phyloP scores from a whole-genome alignment of 2,797 vertebrate genomes.

The Alcedo quadribrachys region DNA sequence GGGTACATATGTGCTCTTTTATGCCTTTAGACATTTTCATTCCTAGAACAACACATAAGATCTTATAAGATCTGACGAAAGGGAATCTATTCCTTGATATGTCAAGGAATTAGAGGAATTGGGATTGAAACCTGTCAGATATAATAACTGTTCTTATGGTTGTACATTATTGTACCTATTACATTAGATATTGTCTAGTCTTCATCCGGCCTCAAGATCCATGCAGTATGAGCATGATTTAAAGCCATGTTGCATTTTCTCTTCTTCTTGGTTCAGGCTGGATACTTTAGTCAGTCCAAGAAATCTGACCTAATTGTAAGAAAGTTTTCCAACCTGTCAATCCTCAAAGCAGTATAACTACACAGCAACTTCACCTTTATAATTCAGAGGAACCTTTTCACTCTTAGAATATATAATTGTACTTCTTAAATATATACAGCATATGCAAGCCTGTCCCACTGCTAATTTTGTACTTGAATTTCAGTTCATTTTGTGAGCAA shows the following conservation, averaged over 20 bases:
- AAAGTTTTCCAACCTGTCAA: not conserved
- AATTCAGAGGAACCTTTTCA: not conserved
- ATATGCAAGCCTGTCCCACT: not conserved
- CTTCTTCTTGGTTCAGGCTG: not conserved
- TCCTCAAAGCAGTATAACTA: not conserved
- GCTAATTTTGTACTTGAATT: slow-evolving; percentile 7
- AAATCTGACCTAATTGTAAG: not conserved
- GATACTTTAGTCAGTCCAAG: not conserved
- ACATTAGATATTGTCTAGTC: not conserved
- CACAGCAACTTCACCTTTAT: not conserved
- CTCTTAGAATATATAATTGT: not conserved
- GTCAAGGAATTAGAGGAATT: slow-evolving; percentile 15
- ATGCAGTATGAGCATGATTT: not conserved
- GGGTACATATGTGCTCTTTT: not conserved
- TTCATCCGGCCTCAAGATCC: not conserved
- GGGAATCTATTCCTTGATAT: not conserved
- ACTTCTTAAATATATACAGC: not conserved
- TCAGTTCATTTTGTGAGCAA: not conserved
- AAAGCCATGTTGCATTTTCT: not conserved
- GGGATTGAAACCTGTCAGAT: not conserved
- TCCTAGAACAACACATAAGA: not conserved
- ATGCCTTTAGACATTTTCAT: not conserved
- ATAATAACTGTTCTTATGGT: not conserved
- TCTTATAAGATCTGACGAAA: not conserved
- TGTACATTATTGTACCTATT: not conserved